Conservation (phyloP, 2,113 vertebrate genomes). For the Paralichthys olivaceus region DNA sequence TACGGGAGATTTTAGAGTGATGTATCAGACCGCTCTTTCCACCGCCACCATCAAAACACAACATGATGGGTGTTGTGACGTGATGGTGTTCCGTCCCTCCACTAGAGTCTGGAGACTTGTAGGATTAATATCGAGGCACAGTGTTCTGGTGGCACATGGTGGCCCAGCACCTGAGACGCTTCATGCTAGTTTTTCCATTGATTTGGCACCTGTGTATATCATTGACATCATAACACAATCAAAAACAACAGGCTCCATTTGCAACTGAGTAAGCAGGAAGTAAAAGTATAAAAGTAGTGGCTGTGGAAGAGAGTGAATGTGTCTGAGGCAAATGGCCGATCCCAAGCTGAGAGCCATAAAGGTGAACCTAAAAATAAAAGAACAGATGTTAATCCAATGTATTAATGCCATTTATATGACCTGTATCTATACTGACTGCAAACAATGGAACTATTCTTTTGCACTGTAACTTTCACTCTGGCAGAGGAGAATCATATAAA, state of each 20-base stretch:
- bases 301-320: neutral
- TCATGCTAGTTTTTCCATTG: neutral
- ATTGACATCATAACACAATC: no score
- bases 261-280: no score
- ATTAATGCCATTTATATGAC: constrained; percentile 30
- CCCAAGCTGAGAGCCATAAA: neutral
- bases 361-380: constrained; percentile 21
- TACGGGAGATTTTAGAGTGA: neutral
- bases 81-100: neutral
- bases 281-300: neutral
- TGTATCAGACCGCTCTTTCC: no score
- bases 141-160: neutral
- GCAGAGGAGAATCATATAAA: constrained; percentile 31
- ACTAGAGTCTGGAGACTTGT: neutral
- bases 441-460: constrained; percentile 4
- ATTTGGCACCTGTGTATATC: no score
- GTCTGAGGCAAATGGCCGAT: neutral
- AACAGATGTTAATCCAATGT: neutral
- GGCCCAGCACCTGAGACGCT: neutral
- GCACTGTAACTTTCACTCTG: neutral
- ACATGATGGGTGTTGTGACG: neutral
- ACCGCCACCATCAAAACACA: neutral
- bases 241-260: neutral
- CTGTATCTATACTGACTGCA: constrained; percentile 8
- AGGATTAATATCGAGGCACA: neutral